Evolutionary conservation across 2,113 vertebrate genomes (phyloP).

Genomic region (Ammodramus savannarum): DNA sequence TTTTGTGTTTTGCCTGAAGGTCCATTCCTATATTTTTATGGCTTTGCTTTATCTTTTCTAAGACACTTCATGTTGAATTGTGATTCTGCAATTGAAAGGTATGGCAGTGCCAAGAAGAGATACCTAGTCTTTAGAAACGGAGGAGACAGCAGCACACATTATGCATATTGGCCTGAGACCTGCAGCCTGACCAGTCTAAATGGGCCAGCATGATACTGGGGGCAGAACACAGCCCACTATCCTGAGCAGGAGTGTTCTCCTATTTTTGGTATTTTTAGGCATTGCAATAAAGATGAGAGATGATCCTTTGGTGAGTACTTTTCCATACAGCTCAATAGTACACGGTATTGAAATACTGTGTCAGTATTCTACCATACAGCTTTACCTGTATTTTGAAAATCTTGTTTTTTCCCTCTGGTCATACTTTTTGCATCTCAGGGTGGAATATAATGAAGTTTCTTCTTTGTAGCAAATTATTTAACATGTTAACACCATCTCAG

Average conservation of each 20-base stretch:
- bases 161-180: background rate
- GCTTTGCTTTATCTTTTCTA: background rate
- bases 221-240: background rate
- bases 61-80: background rate
- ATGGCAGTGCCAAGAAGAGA: background rate
- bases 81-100: background rate
- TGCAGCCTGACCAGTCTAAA: background rate
- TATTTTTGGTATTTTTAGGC: background rate
- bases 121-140: background rate
- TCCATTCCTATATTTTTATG: background rate
- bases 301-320: background rate
- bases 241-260: background rate
- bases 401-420: background rate
- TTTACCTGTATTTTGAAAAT: background rate
- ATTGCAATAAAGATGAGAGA: background rate
- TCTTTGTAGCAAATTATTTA: background rate
- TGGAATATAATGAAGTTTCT: background rate
- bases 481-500: background rate
- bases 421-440: background rate
- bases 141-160: background rate
- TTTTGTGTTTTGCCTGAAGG: background rate
- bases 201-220: fast-evolving
- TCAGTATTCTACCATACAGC: background rate
- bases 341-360: background rate
- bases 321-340: background rate